These are phyloP conservation scores for Pseudomyrmex gracilis DNA, from an alignment of 1,140 invertebrate species.

Conservation along the genomic window DNA sequence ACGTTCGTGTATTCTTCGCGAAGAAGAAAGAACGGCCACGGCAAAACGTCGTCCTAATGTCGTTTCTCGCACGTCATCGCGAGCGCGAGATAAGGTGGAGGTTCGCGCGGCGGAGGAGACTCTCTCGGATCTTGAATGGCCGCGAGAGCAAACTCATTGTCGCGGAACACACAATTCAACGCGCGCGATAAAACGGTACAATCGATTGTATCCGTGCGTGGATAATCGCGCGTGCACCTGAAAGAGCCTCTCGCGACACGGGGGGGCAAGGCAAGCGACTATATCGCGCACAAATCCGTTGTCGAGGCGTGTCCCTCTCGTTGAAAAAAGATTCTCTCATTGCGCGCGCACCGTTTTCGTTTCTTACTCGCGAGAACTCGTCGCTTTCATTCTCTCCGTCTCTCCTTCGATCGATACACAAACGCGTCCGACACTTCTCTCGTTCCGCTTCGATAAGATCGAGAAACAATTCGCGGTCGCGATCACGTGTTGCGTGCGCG, in stretches of 20 bases:
- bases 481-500: not conserved
- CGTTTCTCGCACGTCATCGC: slow-evolving; percentile 21
- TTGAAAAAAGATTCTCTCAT: slow-evolving; percentile 40
- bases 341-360: slow-evolving; percentile 28
- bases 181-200: slow-evolving; percentile 65
- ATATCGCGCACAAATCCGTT: slow-evolving; percentile 4
- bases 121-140: slow-evolving; percentile 17
- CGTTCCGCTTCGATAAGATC: slow-evolving; percentile 56
- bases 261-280: slow-evolving; percentile 9
- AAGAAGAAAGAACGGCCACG: not conserved
- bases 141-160: slow-evolving; percentile 47
- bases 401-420: slow-evolving; percentile 37
- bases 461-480: slow-evolving; percentile 33
- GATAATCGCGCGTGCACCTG: slow-evolving; percentile 59
- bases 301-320: slow-evolving; percentile 41
- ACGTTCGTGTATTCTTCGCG: not conserved
- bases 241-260: slow-evolving; percentile 16
- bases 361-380: not conserved
- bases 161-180: slow-evolving; percentile 20
- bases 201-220: slow-evolving; percentile 65
- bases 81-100: slow-evolving; percentile 13
- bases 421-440: slow-evolving; percentile 39
- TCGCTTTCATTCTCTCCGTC: not conserved
- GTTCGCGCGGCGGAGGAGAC: slow-evolving; percentile 18
- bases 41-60: not conserved